These are phyloP conservation scores for Mesorhabditis belari DNA, from an alignment of 2,888 invertebrate genomes.

Conservation along the genomic window DNA sequence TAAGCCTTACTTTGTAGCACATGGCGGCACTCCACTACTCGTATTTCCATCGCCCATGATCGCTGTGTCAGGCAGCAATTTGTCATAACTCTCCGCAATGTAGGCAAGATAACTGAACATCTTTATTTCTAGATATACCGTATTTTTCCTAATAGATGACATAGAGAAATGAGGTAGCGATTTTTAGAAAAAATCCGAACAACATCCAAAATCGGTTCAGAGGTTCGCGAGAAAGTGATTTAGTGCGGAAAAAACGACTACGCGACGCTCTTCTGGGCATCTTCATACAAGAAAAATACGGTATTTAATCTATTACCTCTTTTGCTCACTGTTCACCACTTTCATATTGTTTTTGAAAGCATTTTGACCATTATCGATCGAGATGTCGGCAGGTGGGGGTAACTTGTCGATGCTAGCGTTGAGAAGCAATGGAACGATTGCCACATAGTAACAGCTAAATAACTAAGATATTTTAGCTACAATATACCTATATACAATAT, in stretches of 20 bases:
- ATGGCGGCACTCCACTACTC: conserved; percentile 21
- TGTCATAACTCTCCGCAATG: conserved; percentile 49
- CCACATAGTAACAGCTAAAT: conserved; percentile 50
- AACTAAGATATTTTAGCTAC: conserved; percentile 2
- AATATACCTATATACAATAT: too few species aligned
- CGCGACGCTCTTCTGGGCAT: too few species aligned
- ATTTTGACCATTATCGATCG: conserved; percentile 38
- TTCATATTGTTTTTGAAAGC: conserved; percentile 14
- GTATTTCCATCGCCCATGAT: conserved; percentile 41
- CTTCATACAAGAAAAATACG: too few species aligned
- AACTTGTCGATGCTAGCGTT: conserved; percentile 42
- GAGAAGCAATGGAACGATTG: conserved; percentile 44
- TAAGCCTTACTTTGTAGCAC: conserved; percentile 39
- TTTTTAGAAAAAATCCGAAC: too few species aligned
- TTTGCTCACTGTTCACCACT: neutral
- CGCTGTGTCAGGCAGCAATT: conserved; percentile 39
- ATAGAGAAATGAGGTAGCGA: too few species aligned
- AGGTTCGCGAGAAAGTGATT: too few species aligned
- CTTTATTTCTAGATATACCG: too few species aligned
- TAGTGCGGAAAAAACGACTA: too few species aligned
- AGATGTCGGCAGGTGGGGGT: conserved; percentile 37
- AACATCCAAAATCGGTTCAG: too few species aligned
- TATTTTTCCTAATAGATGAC: too few species aligned
- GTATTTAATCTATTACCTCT: neutral
- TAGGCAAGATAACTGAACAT: conserved; percentile 47